Percentiles rank a stretch among this genome's conserved stretches.
These are phyloP conservation scores for Protobothrops mucrosquamatus DNA, from an alignment of 2,113 vertebrate genomes.

Conservation along the genomic window DNA sequence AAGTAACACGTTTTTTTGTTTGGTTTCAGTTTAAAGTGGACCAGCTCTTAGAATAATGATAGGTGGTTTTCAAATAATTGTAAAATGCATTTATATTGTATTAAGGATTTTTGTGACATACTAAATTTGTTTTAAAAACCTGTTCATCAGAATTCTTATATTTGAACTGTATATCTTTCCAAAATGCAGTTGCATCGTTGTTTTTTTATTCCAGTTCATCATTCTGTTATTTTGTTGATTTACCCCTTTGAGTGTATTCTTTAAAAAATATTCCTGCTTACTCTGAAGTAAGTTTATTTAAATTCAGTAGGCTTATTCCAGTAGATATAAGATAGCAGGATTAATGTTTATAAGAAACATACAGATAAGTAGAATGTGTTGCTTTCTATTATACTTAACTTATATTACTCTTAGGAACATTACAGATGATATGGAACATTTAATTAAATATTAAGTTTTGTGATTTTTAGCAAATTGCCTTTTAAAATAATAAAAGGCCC, in stretches of 20 bases:
- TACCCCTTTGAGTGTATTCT: not conserved
- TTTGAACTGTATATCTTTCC: not conserved
- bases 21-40: constrained; percentile 2
- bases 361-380: constrained; percentile 7
- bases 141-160: not conserved
- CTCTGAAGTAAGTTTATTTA: not conserved
- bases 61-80: constrained; percentile 22
- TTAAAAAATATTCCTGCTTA: not conserved
- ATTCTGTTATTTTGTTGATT: constrained; percentile 16
- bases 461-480: constrained; percentile 32
- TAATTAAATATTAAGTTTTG: not conserved
- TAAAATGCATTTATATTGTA: not conserved
- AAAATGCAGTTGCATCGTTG: not conserved
- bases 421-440: constrained; percentile 37
- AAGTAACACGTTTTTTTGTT: constrained; percentile 2
- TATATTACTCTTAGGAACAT: constrained; percentile 39
- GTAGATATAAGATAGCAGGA: not conserved
- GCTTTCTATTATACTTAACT: not conserved
- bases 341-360: constrained; percentile 5
- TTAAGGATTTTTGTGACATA: not conserved
- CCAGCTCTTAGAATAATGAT: not conserved
- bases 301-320: not conserved
- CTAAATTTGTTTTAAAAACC: constrained; percentile 4
- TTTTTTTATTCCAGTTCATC: not conserved
- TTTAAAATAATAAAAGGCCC: constrained; percentile 24